Evolutionary conservation across 2,113 vertebrate genomes (phyloP), one percentile per base, ranked within the genome.

Genomic region (Propithecus coquereli): DNA sequence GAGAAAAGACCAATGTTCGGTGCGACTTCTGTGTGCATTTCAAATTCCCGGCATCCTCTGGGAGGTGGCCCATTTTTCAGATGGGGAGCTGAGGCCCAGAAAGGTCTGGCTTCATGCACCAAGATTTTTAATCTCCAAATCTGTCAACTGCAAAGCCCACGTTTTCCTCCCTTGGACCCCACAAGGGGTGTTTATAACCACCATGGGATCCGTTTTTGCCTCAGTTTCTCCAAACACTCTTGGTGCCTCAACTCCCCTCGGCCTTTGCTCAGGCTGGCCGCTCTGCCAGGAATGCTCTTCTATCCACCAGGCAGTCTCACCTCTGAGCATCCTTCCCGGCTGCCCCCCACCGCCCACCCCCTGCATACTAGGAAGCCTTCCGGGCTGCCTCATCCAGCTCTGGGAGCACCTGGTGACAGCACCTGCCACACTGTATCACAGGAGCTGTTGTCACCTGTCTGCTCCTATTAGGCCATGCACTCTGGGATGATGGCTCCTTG

Each of bases 321-420:
- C 30, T 57, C 37, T 27, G 37, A 70, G 66, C 61, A 27, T 61
- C 47, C 61, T 27, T 70, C 61, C 52, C 57, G 18, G 57, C 40
- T 8, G 22, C 3, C 16, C 5, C 1, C 16, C 0, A 23, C 40
- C 5, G 3, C 0, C 27, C 40, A 5, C 3, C 1, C 40, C 6
- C 43, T 13, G 1, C 32, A 13, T 16, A 40, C 57, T 47, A 27
- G 80, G 74, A 82, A 83, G 22, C 59, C 50, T 34, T 47, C 70
- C 14, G 30, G 84, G 37, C 57, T 6, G 54, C 52, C 66, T 70
- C 52, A 63, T 40, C 63, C 18, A 27, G 63, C 17, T 40, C 77
- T 18, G 52, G 47, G 43, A 68, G 54, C 52, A 37, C 90, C 86
- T 68, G 68, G 20, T 57, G 34, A 34, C 68, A 25, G 94, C 79